These are phyloP conservation scores for Bombus superbus DNA, from an alignment of 1,140 invertebrate genomes.

Conservation along the genomic window DNA sequence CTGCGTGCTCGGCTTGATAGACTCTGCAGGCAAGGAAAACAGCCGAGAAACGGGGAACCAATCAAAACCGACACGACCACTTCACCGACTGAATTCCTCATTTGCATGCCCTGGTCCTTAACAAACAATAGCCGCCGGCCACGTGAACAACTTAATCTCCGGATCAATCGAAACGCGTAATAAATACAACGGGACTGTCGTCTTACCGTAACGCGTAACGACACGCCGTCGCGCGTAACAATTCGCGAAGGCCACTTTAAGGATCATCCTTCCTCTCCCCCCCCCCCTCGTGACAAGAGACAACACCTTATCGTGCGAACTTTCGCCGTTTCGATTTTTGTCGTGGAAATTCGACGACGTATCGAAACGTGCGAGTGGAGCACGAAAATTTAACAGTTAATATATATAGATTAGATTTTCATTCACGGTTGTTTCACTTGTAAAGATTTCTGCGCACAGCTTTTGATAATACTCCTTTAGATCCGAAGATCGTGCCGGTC, in stretches of 20 bases:
- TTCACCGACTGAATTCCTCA: background rate
- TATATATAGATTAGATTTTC: no score
- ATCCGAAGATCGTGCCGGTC: no score
- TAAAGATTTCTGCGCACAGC: no score
- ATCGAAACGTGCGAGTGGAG: background rate
- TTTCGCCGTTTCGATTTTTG: background rate
- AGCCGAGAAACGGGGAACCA: background rate
- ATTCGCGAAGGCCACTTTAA: background rate
- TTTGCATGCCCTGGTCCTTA: background rate
- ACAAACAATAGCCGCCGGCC: constrained; percentile 1
- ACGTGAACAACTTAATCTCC: background rate
- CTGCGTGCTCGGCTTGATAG: constrained; percentile 8
- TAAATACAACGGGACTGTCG: background rate
- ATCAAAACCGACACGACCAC: background rate
- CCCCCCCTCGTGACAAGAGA: background rate
- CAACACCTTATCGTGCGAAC: background rate
- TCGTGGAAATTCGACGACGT: background rate
- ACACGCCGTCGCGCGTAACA: background rate
- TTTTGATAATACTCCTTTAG: no score
- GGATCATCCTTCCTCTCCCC: background rate
- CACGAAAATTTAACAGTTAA: background rate
- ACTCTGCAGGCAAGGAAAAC: background rate
- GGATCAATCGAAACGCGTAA: background rate
- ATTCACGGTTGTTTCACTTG: no score
- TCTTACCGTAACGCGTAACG: background rate